These are phyloP conservation scores for Crocodylus rhombifer DNA, from an alignment of 2,797 vertebrate genomes.

Conservation along the genomic window DNA sequence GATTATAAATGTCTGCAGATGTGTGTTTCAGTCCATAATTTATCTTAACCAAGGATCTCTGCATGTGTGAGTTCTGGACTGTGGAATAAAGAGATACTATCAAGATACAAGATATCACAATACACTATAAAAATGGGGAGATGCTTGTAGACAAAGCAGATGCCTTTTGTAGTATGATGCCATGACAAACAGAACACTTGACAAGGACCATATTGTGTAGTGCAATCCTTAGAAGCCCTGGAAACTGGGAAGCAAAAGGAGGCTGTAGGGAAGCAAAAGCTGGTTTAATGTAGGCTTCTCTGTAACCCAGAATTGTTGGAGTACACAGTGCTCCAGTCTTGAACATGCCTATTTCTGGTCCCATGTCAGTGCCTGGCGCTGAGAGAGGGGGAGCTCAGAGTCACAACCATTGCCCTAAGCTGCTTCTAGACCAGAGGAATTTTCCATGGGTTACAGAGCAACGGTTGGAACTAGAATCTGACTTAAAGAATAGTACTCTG, in stretches of 20 bases:
- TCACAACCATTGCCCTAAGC: neutral
- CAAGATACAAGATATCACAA: neutral
- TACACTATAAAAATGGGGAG: neutral
- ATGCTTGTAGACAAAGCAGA: neutral
- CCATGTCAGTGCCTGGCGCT: neutral
- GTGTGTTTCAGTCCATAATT: neutral
- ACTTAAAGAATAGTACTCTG: neutral
- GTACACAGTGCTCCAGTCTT: neutral
- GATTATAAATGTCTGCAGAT: neutral
- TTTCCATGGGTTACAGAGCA: neutral
- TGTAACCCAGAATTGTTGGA: neutral
- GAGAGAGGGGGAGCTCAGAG: neutral
- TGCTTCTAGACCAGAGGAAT: neutral
- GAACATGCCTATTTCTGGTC: neutral
- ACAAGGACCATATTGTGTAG: neutral
- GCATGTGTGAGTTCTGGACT: neutral
- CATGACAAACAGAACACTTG: neutral
- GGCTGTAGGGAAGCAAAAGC: accelerated
- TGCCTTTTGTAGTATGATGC: neutral
- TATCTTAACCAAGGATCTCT: neutral
- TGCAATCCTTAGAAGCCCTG: neutral
- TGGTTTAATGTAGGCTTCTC: neutral
- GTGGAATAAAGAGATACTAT: neutral
- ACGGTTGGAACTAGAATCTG: neutral
- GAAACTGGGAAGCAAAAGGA: neutral